Conservation (phyloP, 1,140 invertebrate species). For the Ceratina calcarata region DNA sequence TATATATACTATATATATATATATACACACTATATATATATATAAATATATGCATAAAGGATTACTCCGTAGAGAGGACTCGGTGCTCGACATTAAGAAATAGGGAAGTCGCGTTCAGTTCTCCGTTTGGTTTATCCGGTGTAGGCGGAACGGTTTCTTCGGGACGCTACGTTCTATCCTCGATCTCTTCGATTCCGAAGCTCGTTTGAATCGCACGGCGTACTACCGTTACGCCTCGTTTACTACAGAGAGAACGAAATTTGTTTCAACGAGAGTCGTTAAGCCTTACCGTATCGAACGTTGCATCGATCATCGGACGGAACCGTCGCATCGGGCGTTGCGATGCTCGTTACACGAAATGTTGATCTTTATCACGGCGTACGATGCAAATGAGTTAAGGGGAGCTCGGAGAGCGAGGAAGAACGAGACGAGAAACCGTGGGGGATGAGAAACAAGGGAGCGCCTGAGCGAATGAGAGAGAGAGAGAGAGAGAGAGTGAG, state of each 20-base stretch:
- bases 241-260: too few relatives aligned
- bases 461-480: conserved; percentile 14
- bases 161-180: neutral
- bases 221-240: too few relatives aligned
- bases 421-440: neutral
- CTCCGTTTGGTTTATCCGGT: too few relatives aligned
- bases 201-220: too few relatives aligned
- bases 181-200: neutral
- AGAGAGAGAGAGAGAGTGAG: neutral
- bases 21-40: conserved; percentile 43
- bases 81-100: conserved; percentile 19
- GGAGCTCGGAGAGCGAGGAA: neutral
- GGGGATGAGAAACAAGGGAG: neutral
- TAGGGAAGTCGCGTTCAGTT: too few relatives aligned
- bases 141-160: neutral
- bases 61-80: conserved; percentile 37
- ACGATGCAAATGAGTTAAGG: neutral
- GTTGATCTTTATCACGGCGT: too few relatives aligned
- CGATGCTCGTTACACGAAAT: too few relatives aligned
- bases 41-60: conserved; percentile 44
- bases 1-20: conserved; percentile 48
- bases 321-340: too few relatives aligned
- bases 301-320: too few relatives aligned
- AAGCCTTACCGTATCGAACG: too few relatives aligned
- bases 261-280: too few relatives aligned